Base-by-base conservation (phyloP, 2,113 vertebrate species). In the Gobiocypris rarus region DNA sequence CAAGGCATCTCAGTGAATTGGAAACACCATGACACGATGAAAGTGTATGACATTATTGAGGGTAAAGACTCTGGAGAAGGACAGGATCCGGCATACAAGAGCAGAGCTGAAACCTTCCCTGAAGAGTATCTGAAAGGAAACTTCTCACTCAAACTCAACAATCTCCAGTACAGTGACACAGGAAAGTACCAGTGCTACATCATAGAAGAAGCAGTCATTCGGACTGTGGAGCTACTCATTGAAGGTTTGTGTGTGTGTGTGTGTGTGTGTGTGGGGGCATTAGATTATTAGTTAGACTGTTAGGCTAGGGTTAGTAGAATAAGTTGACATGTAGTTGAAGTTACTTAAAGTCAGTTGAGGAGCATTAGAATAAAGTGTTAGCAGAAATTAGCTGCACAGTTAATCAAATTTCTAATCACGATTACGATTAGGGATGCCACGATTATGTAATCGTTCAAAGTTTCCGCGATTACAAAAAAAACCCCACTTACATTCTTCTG, bases 141-240 rank as follows among this genome's bases (percentile, higher is more conserved):
- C 43, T 65, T 52, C 56, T 74, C 67, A 9, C 11, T 85, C 69
- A 63, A 26, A 63, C 83, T 85, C 41, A 85, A 9, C 0, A 24
- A 38, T 3, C 67, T 85, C 19, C 48, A 4, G 8, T 3, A 15
- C 1, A 63, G 10, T 34, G 76, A 85, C 52, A 4, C 4, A 17
- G 83, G 83, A 63, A 15, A 10, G 1, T 81, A 74, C 56, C 15
- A 28, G 4, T 85, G 83, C 43, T 24, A 13, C 43, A 15, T 84
- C 38, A 24, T 7, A 2, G 1, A 14, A 0, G 9, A 24, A 24
- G 24, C 56, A 24, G 3, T 1, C n/a, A 24, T 59, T 0, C 0
- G 22, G n/a, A 24, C n/a, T 5, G 56, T 59, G 9, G 9, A 59
- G n/a, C 56, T 59, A 11, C 9, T 0, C 10, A 59, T 59, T 4